These are phyloP conservation scores for Phaonia tiefii DNA, from an alignment of 2,888 invertebrate species.

Conservation along the genomic window DNA sequence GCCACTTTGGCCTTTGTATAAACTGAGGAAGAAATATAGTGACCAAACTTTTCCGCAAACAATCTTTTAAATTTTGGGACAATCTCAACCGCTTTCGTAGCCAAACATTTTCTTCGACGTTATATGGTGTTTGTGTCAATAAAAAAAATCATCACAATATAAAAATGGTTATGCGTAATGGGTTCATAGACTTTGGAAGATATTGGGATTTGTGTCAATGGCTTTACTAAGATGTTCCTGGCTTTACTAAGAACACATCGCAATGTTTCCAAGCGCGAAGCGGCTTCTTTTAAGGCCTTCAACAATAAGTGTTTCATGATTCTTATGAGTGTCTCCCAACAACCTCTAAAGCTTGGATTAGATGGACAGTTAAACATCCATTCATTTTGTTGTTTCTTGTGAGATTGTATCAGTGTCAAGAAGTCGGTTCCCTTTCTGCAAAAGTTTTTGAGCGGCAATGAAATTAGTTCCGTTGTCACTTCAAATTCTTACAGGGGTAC, in stretches of 20 bases:
- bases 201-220: not conserved
- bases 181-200: not conserved
- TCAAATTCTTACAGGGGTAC: no score
- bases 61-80: slow-evolving; percentile 21
- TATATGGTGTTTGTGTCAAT: not conserved
- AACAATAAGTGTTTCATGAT: not conserved
- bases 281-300: not conserved
- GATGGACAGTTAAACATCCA: no score
- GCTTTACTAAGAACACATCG: slow-evolving; percentile 38
- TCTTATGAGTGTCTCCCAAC: no score
- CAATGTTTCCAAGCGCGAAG: slow-evolving; percentile 37
- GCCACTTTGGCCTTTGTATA: slow-evolving; percentile 27
- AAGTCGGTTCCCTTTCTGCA: not conserved
- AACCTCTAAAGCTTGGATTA: not conserved
- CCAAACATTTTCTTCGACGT: slow-evolving; percentile 15
- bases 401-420: not conserved
- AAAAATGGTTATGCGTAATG: not conserved
- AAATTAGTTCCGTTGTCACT: no score
- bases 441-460: no score
- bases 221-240: slow-evolving; percentile 33
- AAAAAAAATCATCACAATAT: not conserved
- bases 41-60: slow-evolving; percentile 38
- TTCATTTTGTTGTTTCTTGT: not conserved
- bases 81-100: slow-evolving; percentile 36
- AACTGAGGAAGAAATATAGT: slow-evolving; percentile 22